Percentiles rank a stretch among this genome's conserved stretches.
Evolutionary conservation across 2,113 vertebrate genomes (phyloP).

Genomic region (Mormoops blainvillei): DNA sequence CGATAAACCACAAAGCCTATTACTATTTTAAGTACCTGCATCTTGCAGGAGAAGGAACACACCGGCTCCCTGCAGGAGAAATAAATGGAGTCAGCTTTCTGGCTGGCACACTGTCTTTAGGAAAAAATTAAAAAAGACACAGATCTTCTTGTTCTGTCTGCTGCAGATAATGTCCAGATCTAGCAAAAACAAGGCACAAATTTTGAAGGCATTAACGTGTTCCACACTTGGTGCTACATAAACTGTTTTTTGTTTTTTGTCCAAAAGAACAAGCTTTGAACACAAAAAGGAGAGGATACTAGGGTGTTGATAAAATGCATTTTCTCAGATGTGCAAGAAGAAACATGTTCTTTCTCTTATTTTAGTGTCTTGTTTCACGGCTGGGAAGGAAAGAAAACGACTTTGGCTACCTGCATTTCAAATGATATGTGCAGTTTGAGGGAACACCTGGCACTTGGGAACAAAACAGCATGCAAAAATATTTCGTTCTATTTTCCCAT

Average conservation of each 20-base stretch:
- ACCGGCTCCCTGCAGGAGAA: conserved; percentile 62
- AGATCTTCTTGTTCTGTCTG: conserved; percentile 50
- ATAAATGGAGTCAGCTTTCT: conserved; percentile 62
- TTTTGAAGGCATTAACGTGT: not conserved
- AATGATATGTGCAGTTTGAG: not conserved
- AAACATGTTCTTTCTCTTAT: not conserved
- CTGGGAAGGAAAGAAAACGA: conserved; percentile 16
- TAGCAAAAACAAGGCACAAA: conserved; percentile 4
- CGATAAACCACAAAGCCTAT: conserved; percentile 55
- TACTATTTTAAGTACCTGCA: conserved; percentile 63
- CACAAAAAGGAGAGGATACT: not conserved
- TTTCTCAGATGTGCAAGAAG: not conserved
- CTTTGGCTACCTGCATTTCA: not conserved
- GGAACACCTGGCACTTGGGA: conserved; percentile 10
- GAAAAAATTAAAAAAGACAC: conserved; percentile 44
- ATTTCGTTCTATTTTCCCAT: conserved; percentile 33
- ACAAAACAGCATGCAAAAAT: conserved; percentile 35
- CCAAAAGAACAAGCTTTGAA: conserved; percentile 10
- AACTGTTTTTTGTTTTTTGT: not conserved
- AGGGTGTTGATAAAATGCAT: not conserved
- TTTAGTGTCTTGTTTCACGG: conserved; percentile 4
- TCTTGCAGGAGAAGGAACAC: conserved; percentile 47
- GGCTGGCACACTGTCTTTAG: conserved; percentile 50
- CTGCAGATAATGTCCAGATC: conserved; percentile 40
- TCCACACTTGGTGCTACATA: not conserved